A percentile compares a stretch with the other conserved stretches of the same genome.
These are phyloP conservation scores for Melanotaenia trifasciata DNA, from an alignment of 2,797 vertebrate genomes.

Conservation along the genomic window DNA sequence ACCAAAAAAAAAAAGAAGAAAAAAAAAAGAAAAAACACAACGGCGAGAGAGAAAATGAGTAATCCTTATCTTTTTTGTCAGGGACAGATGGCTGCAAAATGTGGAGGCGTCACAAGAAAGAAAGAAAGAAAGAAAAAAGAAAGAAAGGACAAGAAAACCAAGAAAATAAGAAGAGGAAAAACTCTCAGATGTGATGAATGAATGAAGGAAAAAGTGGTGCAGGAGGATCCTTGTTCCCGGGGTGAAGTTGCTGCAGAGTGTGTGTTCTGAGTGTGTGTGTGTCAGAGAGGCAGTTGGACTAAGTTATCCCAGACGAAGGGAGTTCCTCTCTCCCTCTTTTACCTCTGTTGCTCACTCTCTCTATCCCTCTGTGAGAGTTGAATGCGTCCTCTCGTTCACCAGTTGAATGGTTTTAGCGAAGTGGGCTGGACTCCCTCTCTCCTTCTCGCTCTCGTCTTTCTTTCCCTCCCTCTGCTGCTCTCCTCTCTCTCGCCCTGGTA, in stretches of 20 bases:
- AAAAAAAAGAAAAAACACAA: conserved; percentile 16
- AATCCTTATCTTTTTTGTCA: conserved; percentile 72
- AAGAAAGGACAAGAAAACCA: conserved; percentile 24
- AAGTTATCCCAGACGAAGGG: conserved; percentile 70
- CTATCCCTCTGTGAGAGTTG: conserved; percentile 45
- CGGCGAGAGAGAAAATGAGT: conserved; percentile 69
- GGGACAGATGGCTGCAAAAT: conserved; percentile 75
- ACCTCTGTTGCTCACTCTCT: conserved; percentile 42
- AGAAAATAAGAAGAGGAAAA: conserved; percentile 22
- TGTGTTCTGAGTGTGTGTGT: conserved; percentile 45
- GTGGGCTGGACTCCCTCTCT: conserved; percentile 68
- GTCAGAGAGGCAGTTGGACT: conserved; percentile 51
- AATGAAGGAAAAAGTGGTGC: conserved; percentile 44
- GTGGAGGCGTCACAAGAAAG: conserved; percentile 72
- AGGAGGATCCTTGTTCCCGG: conserved; percentile 53
- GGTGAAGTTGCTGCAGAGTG: conserved; percentile 51
- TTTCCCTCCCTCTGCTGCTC: conserved; percentile 51
- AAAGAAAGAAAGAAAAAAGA: conserved; percentile 31
- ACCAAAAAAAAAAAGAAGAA: background rate
- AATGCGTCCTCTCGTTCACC: conserved; percentile 70
- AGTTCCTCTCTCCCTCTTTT: conserved; percentile 65
- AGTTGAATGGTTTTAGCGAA: conserved; percentile 77
- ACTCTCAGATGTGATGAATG: conserved; percentile 62
- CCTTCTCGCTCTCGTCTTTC: conserved; percentile 46
- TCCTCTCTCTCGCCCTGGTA: conserved; percentile 61